Base-by-base conservation (phyloP, 1,140 invertebrate genomes). In the Trachymyrmex septentrionalis region DNA sequence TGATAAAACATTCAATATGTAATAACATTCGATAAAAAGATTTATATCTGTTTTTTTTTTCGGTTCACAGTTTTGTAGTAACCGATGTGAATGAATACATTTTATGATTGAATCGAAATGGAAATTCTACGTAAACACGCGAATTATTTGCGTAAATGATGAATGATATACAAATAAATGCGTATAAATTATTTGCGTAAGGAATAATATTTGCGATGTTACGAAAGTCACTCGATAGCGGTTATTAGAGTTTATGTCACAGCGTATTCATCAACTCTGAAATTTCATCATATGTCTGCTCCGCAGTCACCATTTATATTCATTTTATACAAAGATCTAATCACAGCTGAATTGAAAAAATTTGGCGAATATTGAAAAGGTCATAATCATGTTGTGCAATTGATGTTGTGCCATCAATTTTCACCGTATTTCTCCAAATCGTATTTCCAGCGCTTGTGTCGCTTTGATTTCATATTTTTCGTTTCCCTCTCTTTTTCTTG, bases 401-500 rank as follows among this genome's bases (percentile, higher is more conserved):
- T 73, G 38, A 59, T 34, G 24, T 73, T 73, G 69, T 75, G 69
- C 19, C 38, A 61, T 7, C 55, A 61, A 84, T 75, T 84, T 75
- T 50, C 3, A 10, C n/a, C 38, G 14, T 73, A 48, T 61, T 48
- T 82, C 24, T 73, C 24, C 19, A 61, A 82, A 82, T 84, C 24
- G 0, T 30, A 57, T 84, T 84, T 84, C 2, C 19, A 50, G 10
- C 2, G 50, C 21, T n/a, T 38, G 50, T 73, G 19, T 44, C 38
- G 38, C 30, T 75, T 84, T 73, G 69, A 84, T 75, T 61, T 84
- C 21, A 72, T 73, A 82, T 82, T 82, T 71, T 73, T n/a, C 19
- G 16, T 61, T 48, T 44, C 12, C 48, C 21, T 82, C 21, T 81
- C 34, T 55, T 10, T 21, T 5, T 24, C 30, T 61, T 59, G 1